A percentile compares a stretch with the other conserved stretches of the same genome.
Conservation (phyloP, 2,888 invertebrate species). For the Andrena bucephala region DNA sequence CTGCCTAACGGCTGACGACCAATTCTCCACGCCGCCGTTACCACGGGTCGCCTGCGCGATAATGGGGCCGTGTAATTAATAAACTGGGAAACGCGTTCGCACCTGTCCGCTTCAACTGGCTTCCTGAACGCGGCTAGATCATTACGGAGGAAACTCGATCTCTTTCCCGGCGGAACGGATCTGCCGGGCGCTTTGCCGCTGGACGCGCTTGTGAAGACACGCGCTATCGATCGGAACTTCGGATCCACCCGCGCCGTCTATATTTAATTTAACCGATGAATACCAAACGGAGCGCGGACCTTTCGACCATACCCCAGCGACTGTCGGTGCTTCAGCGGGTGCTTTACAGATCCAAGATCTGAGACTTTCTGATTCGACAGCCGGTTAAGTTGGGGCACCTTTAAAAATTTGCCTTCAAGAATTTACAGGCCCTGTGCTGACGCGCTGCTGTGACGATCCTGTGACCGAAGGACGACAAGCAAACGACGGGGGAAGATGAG, state of each 20-base stretch:
- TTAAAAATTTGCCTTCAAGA: no score
- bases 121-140: background rate
- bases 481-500: slow-evolving; percentile 24
- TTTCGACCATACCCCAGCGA: no score
- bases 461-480: slow-evolving; percentile 25
- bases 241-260: no score
- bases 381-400: no score
- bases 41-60: background rate
- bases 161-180: background rate
- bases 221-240: no score
- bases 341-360: no score
- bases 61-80: slow-evolving; percentile 14
- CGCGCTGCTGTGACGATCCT: slow-evolving; percentile 6
- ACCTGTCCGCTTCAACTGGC: background rate
- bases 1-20: slow-evolving; percentile 23
- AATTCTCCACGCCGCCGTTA: slow-evolving; percentile 37
- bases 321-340: no score
- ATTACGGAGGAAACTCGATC: slow-evolving; percentile 18
- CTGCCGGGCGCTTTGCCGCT: background rate
- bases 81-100: slow-evolving; percentile 19
- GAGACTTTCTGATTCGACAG: no score
- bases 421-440: no score
- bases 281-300: no score
- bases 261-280: no score
- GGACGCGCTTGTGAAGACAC: no score